Percentiles rank a stretch among this genome's conserved stretches.
These are phyloP conservation scores for Actinostola sp. DNA, from an alignment of 92 coral and sea anemone genomes.

Conservation along the genomic window DNA sequence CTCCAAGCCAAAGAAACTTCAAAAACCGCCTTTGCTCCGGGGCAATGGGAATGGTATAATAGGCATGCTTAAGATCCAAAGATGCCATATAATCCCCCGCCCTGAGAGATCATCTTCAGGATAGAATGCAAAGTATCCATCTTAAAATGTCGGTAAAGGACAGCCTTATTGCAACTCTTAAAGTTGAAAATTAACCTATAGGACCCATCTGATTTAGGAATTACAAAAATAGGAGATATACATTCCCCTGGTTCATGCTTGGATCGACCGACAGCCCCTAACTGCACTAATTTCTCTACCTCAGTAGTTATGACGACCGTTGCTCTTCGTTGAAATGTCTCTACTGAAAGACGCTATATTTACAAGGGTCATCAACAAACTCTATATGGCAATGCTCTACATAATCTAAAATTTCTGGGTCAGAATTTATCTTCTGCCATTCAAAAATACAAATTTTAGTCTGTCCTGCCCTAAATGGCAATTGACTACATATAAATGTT, in stretches of 20 bases:
- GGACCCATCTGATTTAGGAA: constrained; percentile 51
- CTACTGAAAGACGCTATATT: background rate
- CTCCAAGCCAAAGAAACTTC: constrained; percentile 18
- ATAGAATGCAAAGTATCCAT: constrained; percentile 55
- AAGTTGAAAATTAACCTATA: constrained; percentile 45
- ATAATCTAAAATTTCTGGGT: constrained; percentile 47
- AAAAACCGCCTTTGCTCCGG: constrained; percentile 32
- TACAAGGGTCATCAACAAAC: constrained; percentile 30
- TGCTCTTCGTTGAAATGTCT: constrained; percentile 16
- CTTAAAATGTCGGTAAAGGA: constrained; percentile 38
- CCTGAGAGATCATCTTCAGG: too few relatives aligned
- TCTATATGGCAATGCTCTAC: constrained; percentile 43
- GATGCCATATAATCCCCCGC: constrained; percentile 14
- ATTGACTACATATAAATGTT: background rate
- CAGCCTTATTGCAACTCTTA: constrained; percentile 34
- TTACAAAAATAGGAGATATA: constrained; percentile 10
- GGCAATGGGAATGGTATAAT: constrained; percentile 43
- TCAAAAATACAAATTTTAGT: constrained; percentile 33
- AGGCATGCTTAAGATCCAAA: constrained; percentile 43
- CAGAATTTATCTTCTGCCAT: constrained; percentile 45
- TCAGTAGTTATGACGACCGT: constrained; percentile 42
- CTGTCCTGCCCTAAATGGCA: constrained; percentile 37
- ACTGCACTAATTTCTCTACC: constrained; percentile 28
- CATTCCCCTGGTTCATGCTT: constrained; percentile 15
- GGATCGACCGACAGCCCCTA: constrained; percentile 19